Conservation (phyloP, 2,797 vertebrate genomes). For the Pipistrellus nathusii region DNA sequence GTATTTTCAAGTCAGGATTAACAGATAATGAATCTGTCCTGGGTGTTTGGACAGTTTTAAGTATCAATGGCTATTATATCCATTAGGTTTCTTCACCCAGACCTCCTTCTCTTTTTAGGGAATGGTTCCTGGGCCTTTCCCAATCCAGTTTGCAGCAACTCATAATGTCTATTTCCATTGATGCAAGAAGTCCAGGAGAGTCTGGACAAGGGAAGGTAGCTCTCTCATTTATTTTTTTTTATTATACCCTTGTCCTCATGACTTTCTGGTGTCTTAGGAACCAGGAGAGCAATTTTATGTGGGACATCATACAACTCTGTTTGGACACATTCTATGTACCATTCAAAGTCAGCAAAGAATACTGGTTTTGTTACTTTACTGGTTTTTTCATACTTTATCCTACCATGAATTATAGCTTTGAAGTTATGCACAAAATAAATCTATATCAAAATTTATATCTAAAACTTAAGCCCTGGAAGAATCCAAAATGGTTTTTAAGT, state of each 20-base stretch:
- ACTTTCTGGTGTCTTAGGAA: conserved; percentile 10
- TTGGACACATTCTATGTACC: background rate
- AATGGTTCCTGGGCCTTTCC: background rate
- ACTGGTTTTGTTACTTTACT: background rate
- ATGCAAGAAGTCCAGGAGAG: background rate
- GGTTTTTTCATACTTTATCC: conserved; percentile 2
- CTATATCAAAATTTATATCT: conserved; percentile 27
- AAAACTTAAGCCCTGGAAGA: conserved; percentile 8
- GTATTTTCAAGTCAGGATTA: conserved; percentile 25
- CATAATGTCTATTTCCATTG: background rate
- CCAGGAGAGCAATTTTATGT: background rate
- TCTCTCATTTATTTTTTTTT: conserved; percentile 15
- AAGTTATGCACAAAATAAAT: conserved; percentile 59
- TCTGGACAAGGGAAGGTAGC: background rate
- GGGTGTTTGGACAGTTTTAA: conserved; percentile 39
- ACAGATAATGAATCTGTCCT: conserved; percentile 2
- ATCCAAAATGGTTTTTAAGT: conserved; percentile 13
- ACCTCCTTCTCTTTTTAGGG: background rate
- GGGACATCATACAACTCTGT: background rate
- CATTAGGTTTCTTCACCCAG: background rate
- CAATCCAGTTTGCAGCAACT: background rate
- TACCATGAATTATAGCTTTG: conserved; percentile 25
- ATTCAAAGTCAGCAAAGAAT: background rate
- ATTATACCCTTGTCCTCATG: background rate
- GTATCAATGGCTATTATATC: background rate